Evolutionary conservation across 1,140 invertebrate genomes (phyloP).

Genomic region (Drosophila murphyi): DNA sequence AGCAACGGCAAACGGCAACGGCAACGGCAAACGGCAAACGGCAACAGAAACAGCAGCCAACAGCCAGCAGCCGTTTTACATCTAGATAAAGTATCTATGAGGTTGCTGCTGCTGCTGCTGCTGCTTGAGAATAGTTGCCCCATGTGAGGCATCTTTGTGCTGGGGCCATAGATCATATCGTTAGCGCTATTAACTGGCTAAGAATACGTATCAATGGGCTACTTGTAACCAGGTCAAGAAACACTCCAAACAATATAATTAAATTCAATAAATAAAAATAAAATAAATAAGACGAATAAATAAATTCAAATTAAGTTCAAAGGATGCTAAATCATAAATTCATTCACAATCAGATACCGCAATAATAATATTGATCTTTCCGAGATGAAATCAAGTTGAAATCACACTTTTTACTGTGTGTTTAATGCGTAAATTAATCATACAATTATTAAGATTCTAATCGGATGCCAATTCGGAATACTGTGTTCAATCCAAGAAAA

Average conservation of each 20-base stretch:
- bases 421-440: too few relatives aligned
- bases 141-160: slow-evolving; percentile 8
- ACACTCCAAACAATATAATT: neutral
- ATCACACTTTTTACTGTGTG: too few relatives aligned
- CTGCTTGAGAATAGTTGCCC: neutral
- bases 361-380: too few relatives aligned
- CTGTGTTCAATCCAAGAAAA: too few relatives aligned
- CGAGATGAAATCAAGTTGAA: too few relatives aligned
- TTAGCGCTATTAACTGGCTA: slow-evolving; percentile 16
- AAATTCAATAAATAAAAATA: neutral
- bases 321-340: neutral
- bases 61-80: slow-evolving; percentile 43
- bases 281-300: neutral
- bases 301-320: neutral
- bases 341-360: too few relatives aligned
- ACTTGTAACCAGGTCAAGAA: slow-evolving; percentile 11
- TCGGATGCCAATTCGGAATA: too few relatives aligned
- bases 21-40: neutral
- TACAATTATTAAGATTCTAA: too few relatives aligned
- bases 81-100: slow-evolving; percentile 65
- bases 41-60: slow-evolving; percentile 30
- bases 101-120: slow-evolving; percentile 42
- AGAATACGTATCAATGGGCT: slow-evolving; percentile 20
- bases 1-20: slow-evolving; percentile 15
- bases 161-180: slow-evolving; percentile 10